Percentiles rank a stretch among this genome's conserved stretches.
phyloP scores from a whole-genome alignment of 2,797 vertebrate species.

The Argentina silus region DNA sequence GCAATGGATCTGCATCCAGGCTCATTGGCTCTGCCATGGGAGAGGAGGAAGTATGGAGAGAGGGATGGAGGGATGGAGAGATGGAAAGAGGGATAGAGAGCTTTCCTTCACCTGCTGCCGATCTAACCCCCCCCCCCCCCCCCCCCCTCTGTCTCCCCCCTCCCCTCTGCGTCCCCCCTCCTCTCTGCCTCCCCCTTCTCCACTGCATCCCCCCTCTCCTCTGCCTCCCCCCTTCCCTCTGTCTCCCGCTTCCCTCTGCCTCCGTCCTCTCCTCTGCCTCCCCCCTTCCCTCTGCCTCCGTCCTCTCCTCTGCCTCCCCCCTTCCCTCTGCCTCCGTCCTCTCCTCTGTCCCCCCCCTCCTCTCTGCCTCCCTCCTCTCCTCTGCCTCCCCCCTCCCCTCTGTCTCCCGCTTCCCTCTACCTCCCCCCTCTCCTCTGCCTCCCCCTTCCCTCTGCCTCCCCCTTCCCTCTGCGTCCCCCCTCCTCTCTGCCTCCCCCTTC shows the following conservation, averaged over 20 bases:
- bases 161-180: not conserved
- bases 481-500: constrained; percentile 6
- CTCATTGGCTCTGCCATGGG: constrained; percentile 17
- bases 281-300: constrained; percentile 43
- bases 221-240: constrained; percentile 32
- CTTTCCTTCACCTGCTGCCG: too few relatives aligned
- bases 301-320: constrained; percentile 1
- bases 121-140: too few relatives aligned
- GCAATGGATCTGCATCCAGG: constrained; percentile 19
- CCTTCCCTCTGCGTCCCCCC: too few relatives aligned
- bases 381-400: not conserved
- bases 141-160: constrained; percentile 1
- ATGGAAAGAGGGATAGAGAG: constrained; percentile 3
- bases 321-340: not conserved
- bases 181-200: not conserved
- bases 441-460: too few relatives aligned
- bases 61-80: not conserved
- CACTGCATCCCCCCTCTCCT: not conserved
- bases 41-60: constrained; percentile 2
- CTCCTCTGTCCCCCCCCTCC: not conserved
- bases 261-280: constrained; percentile 43
- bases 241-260: constrained; percentile 47
- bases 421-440: not conserved
- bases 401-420: not conserved
- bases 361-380: constrained; percentile 12